Conservation (phyloP, 2,113 vertebrate species). For the Lepisosteus osseus region DNA sequence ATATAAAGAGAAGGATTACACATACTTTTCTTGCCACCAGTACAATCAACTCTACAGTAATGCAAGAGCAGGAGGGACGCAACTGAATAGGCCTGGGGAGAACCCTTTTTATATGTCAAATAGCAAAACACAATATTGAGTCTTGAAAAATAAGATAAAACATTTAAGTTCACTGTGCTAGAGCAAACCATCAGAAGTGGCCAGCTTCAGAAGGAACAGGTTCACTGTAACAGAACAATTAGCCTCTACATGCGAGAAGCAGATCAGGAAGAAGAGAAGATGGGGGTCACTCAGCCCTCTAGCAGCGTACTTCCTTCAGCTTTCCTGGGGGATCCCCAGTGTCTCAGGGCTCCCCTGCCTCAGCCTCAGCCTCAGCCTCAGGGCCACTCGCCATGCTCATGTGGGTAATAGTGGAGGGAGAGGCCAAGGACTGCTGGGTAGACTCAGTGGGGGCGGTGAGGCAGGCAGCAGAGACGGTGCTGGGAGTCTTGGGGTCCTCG, state of each 20-base stretch:
- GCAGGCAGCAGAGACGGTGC: constrained; percentile 32
- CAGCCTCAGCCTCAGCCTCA: constrained; percentile 34
- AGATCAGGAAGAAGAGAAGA: background rate
- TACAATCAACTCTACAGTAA: too few relatives aligned
- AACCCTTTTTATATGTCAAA: too few relatives aligned
- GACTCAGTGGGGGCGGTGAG: constrained; percentile 46
- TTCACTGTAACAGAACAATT: constrained; percentile 11
- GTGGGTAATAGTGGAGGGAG: background rate
- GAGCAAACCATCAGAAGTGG: background rate
- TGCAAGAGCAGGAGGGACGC: too few relatives aligned
- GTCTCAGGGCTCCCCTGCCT: constrained; percentile 29
- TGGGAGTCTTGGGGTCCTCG: constrained; percentile 29
- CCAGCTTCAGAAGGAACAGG: constrained; percentile 1
- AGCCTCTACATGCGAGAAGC: constrained; percentile 16
- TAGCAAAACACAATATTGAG: too few relatives aligned
- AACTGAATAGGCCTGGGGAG: too few relatives aligned
- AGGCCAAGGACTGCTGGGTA: constrained; percentile 14
- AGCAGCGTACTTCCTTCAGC: constrained; percentile 3
- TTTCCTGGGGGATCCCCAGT: constrained; percentile 2
- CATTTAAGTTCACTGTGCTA: too few relatives aligned
- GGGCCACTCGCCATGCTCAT: constrained; percentile 36
- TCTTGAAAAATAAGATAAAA: too few relatives aligned
- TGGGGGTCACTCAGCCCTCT: background rate
- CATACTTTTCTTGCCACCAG: too few relatives aligned
- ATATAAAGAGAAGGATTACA: too few relatives aligned